Evolutionary conservation across 1,140 invertebrate genomes (phyloP).

Genomic region (Papilio dardanus): DNA sequence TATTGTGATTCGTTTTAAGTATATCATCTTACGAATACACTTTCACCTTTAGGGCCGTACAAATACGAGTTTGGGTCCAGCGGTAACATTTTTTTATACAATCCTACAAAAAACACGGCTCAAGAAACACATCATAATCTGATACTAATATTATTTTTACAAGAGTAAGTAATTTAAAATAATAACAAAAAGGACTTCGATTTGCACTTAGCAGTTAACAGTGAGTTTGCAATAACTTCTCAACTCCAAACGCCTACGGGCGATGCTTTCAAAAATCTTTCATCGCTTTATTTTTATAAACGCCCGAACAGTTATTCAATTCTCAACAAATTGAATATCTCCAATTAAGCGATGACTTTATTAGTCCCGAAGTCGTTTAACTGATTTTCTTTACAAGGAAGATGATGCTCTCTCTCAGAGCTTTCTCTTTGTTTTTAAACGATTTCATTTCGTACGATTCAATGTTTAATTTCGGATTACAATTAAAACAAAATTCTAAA

Average conservation of each 20-base stretch:
- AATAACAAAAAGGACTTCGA: slow-evolving; percentile 1
- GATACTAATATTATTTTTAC: background rate
- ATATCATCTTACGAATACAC: background rate
- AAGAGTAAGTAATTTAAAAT: background rate
- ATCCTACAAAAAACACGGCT: too few species aligned
- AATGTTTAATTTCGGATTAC: slow-evolving; percentile 39
- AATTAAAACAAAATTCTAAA: slow-evolving; percentile 66
- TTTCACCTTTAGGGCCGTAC: slow-evolving; percentile 14
- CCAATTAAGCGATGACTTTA: slow-evolving; percentile 26
- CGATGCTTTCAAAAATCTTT: background rate
- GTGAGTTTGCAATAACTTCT: slow-evolving; percentile 3
- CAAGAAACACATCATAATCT: background rate
- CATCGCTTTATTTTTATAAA: slow-evolving; percentile 3
- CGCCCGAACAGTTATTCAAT: slow-evolving; percentile 2
- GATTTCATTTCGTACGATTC: slow-evolving; percentile 1
- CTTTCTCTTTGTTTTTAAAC: slow-evolving; percentile 20
- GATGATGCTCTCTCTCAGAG: slow-evolving; percentile 6
- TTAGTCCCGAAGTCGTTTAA: slow-evolving; percentile 10
- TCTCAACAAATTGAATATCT: slow-evolving; percentile 13
- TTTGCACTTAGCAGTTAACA: background rate
- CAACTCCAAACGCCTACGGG: background rate
- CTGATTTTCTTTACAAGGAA: slow-evolving; percentile 10
- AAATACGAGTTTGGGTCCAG: too few species aligned
- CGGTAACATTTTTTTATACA: too few species aligned
- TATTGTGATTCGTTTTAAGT: slow-evolving; percentile 2